phyloP scores from a whole-genome alignment of 1,140 invertebrate species.

The Drosophila cardini region DNA sequence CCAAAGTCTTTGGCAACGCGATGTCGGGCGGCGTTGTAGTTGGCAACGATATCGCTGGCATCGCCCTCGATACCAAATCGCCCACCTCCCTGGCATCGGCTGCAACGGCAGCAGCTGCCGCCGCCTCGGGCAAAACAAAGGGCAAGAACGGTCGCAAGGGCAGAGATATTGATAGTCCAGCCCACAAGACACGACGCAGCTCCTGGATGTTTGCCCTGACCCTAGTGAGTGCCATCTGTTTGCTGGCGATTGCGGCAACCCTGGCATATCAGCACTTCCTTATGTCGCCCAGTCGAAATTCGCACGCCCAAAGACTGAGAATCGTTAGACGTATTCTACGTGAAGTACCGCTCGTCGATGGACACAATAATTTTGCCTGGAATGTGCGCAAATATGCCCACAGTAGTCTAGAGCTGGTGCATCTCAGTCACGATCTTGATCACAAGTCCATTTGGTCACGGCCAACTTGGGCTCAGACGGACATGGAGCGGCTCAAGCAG shows the following conservation, averaged over 20 bases:
- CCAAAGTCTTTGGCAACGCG: constrained; percentile 75
- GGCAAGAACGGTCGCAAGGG: constrained; percentile 56
- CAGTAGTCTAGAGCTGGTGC: constrained; percentile 92
- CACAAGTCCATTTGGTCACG: constrained; percentile 91
- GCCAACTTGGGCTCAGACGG: constrained; percentile 94
- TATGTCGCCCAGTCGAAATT: constrained; percentile 85
- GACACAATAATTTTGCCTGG: constrained; percentile 95
- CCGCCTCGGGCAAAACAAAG: constrained; percentile 50
- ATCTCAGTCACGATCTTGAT: constrained; percentile 90
- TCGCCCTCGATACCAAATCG: constrained; percentile 67
- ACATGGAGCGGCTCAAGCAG: constrained; percentile 92
- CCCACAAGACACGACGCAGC: constrained; percentile 67
- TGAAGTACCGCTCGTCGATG: constrained; percentile 88
- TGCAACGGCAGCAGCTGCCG: constrained; percentile 45
- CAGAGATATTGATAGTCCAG: constrained; percentile 27
- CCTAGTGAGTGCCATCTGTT: constrained; percentile 71
- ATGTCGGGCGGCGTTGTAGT: constrained; percentile 63
- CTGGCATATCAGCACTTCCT: constrained; percentile 81
- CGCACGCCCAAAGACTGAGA: constrained; percentile 86
- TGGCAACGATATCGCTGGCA: constrained; percentile 61
- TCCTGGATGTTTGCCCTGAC: constrained; percentile 75
- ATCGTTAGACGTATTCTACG: constrained; percentile 87
- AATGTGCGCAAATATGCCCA: constrained; percentile 92
- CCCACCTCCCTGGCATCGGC: constrained; percentile 60
- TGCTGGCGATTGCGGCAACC: constrained; percentile 75